Evolutionary conservation across 2,888 invertebrate genomes (phyloP).

Genomic region (Dioctria linearis): DNA sequence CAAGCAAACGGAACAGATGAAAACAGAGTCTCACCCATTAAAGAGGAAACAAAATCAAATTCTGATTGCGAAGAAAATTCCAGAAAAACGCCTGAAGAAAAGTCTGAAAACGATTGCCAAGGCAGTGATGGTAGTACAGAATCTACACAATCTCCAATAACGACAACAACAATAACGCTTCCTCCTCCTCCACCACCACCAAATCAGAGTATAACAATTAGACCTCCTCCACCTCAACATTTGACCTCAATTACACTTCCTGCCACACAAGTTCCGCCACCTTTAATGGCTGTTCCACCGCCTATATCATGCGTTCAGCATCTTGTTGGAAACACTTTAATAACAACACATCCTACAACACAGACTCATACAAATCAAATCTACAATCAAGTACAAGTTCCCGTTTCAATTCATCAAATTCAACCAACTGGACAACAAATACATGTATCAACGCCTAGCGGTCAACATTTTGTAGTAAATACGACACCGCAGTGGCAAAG

Average conservation of each 20-base stretch:
- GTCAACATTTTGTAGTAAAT: conserved; percentile 60
- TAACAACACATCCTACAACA: conserved; percentile 58
- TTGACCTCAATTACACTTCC: conserved; percentile 53
- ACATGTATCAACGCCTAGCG: conserved; percentile 58
- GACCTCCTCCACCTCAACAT: conserved; percentile 24
- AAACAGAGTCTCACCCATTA: conserved; percentile 7
- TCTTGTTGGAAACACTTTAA: conserved; percentile 59
- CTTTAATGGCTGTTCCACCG: conserved; percentile 59
- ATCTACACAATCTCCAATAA: conserved; percentile 41
- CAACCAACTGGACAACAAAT: conserved; percentile 57
- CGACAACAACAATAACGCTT: conserved; percentile 33
- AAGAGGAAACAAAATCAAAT: conserved; percentile 27
- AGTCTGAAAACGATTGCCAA: conserved; percentile 53
- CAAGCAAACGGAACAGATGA: conserved; percentile 40
- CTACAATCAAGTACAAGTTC: conserved; percentile 59
- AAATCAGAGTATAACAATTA: conserved; percentile 14
- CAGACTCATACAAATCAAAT: conserved; percentile 58
- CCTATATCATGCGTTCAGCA: conserved; percentile 60
- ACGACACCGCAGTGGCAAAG: conserved; percentile 56
- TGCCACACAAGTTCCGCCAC: conserved; percentile 59
- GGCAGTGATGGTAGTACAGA: conserved; percentile 52
- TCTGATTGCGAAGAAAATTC: conserved; percentile 45
- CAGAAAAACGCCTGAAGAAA: conserved; percentile 55
- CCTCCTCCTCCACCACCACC: conserved; percentile 49
- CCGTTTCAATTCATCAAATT: conserved; percentile 60